Evolutionary conservation across 2,888 invertebrate genomes (phyloP), one percentile per base, ranked within the genome.

Genomic region (Cynaeus angustus): DNA sequence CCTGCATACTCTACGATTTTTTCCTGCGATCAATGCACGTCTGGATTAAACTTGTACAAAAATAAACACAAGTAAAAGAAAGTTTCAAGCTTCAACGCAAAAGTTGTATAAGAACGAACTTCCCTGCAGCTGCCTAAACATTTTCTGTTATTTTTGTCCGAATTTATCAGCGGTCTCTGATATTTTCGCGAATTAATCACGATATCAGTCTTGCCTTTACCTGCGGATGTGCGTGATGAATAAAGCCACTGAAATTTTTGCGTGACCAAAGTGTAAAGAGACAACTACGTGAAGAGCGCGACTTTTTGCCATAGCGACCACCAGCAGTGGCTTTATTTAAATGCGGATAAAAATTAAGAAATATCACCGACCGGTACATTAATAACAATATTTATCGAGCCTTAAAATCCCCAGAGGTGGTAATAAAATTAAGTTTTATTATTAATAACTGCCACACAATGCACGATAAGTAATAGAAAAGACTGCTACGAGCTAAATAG

Each of bases 1-100:
- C 62, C 52, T 64, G 62, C 62, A 64, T 64, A 64, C 62, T 13
- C 46, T 37, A 64, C 62, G 62, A 30, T 62, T 64, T 52, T 50
- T 56, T 56, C 43, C 56, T 56, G 28, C 62, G 52, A 64, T 64
- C 62, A 64, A 64, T 64, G 62, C 52, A 33, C 61, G 61, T 45
- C 58, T 46, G 46, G 46, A 46, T 59, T 48, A 62, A 62, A 43
- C 65, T 55, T 53, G 45, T 43, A 53, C 53, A 53, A 65, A 65
- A 65, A 46, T 55, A 65, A 55, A 53, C 53, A 65, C 30, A 65
- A 64, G 30, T 13, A 9, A 26, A 64, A 13, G 12, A 38, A 52
- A 64, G 52, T 59, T 59, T 59, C 46, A 30, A 45, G 59, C 59
- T 59, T 59, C 16, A 50, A 48, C 37, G 37, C 16, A 30, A 33